phyloP scores from a whole-genome alignment of 92 coral and sea anemone genomes.

The Anthopleura xanthogrammica region DNA sequence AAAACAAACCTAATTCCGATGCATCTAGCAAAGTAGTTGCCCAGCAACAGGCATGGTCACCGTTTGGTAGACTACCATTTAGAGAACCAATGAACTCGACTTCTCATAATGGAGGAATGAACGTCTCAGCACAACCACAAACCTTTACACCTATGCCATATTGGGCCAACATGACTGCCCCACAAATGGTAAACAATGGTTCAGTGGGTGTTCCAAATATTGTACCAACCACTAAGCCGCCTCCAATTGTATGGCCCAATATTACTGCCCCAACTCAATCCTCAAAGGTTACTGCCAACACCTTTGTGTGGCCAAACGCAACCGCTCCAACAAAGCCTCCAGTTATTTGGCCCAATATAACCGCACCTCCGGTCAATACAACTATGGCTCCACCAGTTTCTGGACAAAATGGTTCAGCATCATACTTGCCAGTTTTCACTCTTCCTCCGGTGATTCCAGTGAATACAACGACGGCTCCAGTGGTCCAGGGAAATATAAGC shows the following conservation, averaged over 20 bases:
- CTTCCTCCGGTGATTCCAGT: constrained; percentile 4
- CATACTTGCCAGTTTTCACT: background rate
- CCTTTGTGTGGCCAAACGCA: constrained; percentile 23
- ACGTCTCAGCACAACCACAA: background rate
- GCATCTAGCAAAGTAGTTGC: background rate
- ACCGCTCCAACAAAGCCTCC: constrained; percentile 20
- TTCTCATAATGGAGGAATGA: background rate
- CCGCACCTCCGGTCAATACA: constrained; percentile 16
- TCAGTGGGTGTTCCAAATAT: background rate
- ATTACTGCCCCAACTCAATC: constrained; percentile 1
- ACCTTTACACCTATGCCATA: background rate
- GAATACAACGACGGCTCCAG: background rate
- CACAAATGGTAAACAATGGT: background rate
- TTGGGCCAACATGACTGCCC: background rate
- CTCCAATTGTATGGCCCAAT: constrained; percentile 1
- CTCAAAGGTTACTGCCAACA: background rate
- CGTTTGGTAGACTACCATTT: background rate
- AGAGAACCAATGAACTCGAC: constrained; percentile 1
- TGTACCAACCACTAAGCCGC: background rate
- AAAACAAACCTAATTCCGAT: background rate
- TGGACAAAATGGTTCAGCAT: background rate
- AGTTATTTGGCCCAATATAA: constrained; percentile 22
- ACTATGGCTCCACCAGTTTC: background rate
- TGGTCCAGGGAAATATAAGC: background rate
- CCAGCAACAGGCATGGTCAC: constrained; percentile 10